phyloP scores from a whole-genome alignment of 2,888 invertebrate genomes.

The Polymixis flavicincta region DNA sequence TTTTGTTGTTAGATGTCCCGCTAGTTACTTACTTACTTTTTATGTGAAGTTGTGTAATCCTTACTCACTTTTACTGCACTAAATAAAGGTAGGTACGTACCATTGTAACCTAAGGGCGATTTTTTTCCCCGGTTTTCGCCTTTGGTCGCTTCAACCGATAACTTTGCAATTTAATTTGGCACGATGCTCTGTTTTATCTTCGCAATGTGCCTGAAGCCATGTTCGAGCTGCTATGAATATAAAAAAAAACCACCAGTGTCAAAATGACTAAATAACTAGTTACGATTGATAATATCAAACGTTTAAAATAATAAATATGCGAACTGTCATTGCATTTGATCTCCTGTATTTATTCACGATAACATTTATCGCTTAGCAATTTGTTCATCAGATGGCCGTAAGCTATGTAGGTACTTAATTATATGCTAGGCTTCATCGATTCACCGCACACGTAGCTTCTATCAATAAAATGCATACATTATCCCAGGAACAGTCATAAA shows the following conservation, averaged over 20 bases:
- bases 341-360: constrained; percentile 11
- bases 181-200: neutral
- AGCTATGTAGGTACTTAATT: constrained; percentile 22
- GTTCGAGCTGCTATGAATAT: neutral
- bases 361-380: constrained; percentile 30
- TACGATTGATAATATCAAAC: neutral
- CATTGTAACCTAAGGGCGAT: neutral
- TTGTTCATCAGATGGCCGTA: constrained; percentile 24
- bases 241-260: neutral
- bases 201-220: neutral
- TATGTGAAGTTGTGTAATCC: neutral
- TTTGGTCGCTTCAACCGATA: neutral
- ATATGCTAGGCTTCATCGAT: constrained; percentile 1
- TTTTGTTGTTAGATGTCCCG: neutral
- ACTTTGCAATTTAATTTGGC: constrained; percentile 8
- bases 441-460: constrained; percentile 5
- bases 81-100: neutral
- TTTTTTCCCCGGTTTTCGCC: no score
- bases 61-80: neutral
- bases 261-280: neutral
- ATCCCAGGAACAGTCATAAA: constrained; percentile 21
- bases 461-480: constrained; percentile 20
- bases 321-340: neutral
- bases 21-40: no score
- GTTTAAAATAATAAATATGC: neutral